These are phyloP conservation scores for Myotis daubentonii DNA, from an alignment of 2,797 vertebrate genomes.

Conservation along the genomic window DNA sequence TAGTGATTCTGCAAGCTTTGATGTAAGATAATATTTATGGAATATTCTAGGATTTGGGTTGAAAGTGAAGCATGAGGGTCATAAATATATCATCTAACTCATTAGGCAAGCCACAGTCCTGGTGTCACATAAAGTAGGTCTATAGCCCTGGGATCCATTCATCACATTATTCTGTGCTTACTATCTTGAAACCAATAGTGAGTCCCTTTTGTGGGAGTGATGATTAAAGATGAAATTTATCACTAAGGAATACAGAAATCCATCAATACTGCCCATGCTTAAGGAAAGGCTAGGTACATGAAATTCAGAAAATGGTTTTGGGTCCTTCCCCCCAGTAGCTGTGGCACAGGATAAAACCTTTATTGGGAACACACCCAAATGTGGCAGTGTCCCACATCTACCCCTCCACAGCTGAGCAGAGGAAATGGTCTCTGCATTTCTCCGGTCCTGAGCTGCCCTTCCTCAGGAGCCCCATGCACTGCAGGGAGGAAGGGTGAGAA, in stretches of 20 bases:
- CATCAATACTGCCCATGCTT: not conserved
- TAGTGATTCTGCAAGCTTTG: not conserved
- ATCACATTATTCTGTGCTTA: constrained; percentile 18
- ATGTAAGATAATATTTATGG: constrained; percentile 73
- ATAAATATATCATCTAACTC: constrained; percentile 61
- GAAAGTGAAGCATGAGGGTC: constrained; percentile 66
- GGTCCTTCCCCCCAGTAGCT: not conserved
- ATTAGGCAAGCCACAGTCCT: constrained; percentile 26
- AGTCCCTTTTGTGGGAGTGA: constrained; percentile 13
- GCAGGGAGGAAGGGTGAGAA: not conserved
- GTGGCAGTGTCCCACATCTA: rapidly evolving
- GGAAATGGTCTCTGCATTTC: not conserved
- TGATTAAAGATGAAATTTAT: constrained; percentile 53
- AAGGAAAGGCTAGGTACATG: not conserved
- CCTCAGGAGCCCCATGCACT: not conserved
- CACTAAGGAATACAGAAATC: not conserved
- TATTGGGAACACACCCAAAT: not conserved
- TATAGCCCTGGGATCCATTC: not conserved
- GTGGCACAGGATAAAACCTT: not conserved
- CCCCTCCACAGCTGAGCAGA: not conserved
- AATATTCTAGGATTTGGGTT: constrained; percentile 47
- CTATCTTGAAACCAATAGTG: not conserved
- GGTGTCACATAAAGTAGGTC: constrained; percentile 31
- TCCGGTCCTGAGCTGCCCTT: not conserved
- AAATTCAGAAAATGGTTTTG: not conserved